phyloP scores from a whole-genome alignment of 30 jellyfish, hydroid and myxozoan genomes.

The Mastigias papua region DNA sequence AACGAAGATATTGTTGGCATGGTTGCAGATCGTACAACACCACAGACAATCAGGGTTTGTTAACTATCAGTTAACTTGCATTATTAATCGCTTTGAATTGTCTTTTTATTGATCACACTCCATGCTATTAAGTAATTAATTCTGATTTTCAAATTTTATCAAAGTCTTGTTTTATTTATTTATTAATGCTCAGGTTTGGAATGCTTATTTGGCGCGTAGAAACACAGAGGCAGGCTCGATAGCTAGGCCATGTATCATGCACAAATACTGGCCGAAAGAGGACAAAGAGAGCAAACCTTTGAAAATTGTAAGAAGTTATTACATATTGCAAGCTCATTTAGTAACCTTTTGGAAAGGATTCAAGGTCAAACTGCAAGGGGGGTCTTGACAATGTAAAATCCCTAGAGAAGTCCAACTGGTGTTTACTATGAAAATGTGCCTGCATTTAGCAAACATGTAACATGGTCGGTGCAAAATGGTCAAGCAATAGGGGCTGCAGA shows the following conservation, averaged over 20 bases:
- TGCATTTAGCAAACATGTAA: too few relatives aligned
- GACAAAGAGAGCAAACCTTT: constrained; percentile 81
- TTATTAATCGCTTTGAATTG: too few relatives aligned
- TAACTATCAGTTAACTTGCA: neutral
- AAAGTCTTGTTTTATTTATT: neutral
- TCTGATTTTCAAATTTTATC: too few relatives aligned
- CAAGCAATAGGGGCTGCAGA: too few relatives aligned
- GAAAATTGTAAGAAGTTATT: constrained; percentile 57
- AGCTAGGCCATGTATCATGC: constrained; percentile 86
- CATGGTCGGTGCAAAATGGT: too few relatives aligned
- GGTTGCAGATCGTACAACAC: constrained; percentile 64
- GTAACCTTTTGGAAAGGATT: neutral
- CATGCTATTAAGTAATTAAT: too few relatives aligned
- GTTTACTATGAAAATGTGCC: too few relatives aligned
- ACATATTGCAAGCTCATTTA: neutral
- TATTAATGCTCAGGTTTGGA: constrained; percentile 78
- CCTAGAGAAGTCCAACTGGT: too few relatives aligned
- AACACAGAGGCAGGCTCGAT: constrained; percentile 91
- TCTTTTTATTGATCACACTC: too few relatives aligned
- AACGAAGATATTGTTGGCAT: constrained; percentile 72
- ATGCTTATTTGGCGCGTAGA: constrained; percentile 81
- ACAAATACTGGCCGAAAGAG: constrained; percentile 86
- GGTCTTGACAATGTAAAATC: too few relatives aligned
- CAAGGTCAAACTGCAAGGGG: too few relatives aligned
- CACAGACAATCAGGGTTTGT: constrained; percentile 44